A percentile compares a stretch with the other conserved stretches of the same genome.
These are phyloP conservation scores for Cygnus olor DNA, from an alignment of 2,797 vertebrate species.

Conservation along the genomic window DNA sequence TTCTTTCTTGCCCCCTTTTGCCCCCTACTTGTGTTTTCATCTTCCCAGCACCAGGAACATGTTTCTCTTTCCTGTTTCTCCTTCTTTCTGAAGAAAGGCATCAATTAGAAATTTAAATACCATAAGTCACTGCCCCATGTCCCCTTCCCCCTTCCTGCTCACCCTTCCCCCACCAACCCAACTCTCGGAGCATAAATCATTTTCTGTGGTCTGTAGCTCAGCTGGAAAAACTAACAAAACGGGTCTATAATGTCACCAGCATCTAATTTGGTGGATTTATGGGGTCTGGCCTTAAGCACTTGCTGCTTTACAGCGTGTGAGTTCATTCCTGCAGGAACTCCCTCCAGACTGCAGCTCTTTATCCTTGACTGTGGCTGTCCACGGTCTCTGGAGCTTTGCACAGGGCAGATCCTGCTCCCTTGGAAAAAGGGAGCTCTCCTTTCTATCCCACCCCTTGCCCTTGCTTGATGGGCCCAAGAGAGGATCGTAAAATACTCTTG, in stretches of 20 bases:
- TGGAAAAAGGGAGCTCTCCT: neutral
- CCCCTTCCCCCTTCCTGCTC: neutral
- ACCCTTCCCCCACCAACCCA: neutral
- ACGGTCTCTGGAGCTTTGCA: neutral
- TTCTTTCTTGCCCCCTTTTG: neutral
- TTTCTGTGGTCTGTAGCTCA: slow-evolving; percentile 49
- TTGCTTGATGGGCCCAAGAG: neutral
- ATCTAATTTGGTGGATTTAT: slow-evolving; percentile 67
- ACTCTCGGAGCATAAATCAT: slow-evolving; percentile 29
- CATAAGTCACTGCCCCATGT: neutral
- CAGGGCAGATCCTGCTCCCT: neutral
- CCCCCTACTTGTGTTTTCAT: neutral
- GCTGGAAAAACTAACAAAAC: slow-evolving; percentile 61
- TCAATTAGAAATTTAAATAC: neutral
- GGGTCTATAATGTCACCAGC: slow-evolving; percentile 62
- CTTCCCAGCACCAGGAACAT: neutral
- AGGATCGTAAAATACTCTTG: neutral
- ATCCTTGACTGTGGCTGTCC: neutral
- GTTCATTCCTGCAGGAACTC: slow-evolving; percentile 22
- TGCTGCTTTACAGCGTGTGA: slow-evolving; percentile 21
- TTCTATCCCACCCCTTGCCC: neutral
- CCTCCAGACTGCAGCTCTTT: neutral
- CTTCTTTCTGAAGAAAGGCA: neutral
- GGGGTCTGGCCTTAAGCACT: slow-evolving; percentile 45
- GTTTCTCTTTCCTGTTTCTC: neutral